Evolutionary conservation across 1,140 invertebrate genomes (phyloP), one percentile per base, ranked within the genome.

Genomic region (Pseudomyrmex gracilis): DNA sequence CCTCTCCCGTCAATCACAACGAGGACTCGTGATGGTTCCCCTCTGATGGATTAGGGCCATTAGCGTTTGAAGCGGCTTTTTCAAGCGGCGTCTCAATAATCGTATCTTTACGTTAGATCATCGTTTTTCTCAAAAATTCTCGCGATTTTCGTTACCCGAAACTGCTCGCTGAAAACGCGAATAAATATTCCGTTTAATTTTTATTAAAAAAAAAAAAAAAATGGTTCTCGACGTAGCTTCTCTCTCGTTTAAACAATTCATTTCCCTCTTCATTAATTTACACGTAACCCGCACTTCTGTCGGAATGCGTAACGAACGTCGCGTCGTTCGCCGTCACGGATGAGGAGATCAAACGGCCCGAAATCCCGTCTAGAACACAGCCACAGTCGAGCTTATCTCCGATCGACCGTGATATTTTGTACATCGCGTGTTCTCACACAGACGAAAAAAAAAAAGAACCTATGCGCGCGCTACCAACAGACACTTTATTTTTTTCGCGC

Each of bases 21-120:
- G 34, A n/a, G 49, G 55, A 60, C 43, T 43, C 45, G n/a, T 64
- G 55, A 61, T 53, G 53, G 13, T n/a, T n/a, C n/a, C 22, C 15
- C 45, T 61, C 66, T 88, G 87, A 88, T 87, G 87, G 86, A 88
- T 88, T 85, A 83, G 64, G 58, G 60, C 77, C 86, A 85, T 87
- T 85, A 88, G 83, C 66, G 66, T 85, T 83, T 71, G 12, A 45
- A 17, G 15, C 22, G 49, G 45, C 63, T 58, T 17, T 17, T 9
- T 43, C 17, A 51, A 24, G 2, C 13, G 47, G 53, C 10, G 47
- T 34, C 73, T 77, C 43, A 53, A 53, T 66, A 58, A 4, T 5
- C 13, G 24, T 57, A 45, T 12, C 34, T 66, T 66, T 58, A 47
- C 55, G 13, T 60, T 57, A 2, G n/a, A 22, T 49, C 22, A 13